Conservation (phyloP, 2,888 invertebrate species). For the Clistopyga incitator region DNA sequence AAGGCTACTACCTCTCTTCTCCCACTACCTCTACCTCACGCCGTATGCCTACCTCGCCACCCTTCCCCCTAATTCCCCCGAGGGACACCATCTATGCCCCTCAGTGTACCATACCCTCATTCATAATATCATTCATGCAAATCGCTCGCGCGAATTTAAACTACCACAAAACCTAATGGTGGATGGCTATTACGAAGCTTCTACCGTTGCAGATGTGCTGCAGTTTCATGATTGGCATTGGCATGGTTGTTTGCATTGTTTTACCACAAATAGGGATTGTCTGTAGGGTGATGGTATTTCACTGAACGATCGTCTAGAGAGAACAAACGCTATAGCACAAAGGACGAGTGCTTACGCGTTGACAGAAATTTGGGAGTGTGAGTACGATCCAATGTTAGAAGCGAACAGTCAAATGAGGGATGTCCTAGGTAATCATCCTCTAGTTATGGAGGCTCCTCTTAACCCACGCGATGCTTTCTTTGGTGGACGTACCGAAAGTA, state of each 20-base stretch:
- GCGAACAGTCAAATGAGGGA: not conserved
- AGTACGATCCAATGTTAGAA: conserved; percentile 18
- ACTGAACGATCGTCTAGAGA: conserved; percentile 6
- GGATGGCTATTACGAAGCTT: conserved; percentile 44
- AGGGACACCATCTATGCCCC: too few species aligned
- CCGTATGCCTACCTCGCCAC: too few species aligned
- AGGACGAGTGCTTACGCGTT: not conserved
- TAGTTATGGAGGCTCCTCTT: not conserved
- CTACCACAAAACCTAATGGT: too few species aligned
- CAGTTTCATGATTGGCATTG: conserved; percentile 56
- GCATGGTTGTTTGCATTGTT: conserved; percentile 49
- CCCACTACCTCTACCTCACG: too few species aligned
- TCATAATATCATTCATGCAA: conserved; percentile 45
- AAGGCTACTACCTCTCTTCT: too few species aligned
- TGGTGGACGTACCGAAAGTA: not conserved
- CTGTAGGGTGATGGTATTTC: not conserved
- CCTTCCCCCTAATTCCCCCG: too few species aligned
- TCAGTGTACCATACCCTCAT: not conserved
- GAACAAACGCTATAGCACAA: conserved; percentile 18
- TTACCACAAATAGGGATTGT: not conserved
- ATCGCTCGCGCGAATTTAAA: conserved; percentile 16
- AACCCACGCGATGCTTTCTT: not conserved
- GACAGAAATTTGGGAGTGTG: conserved; percentile 35
- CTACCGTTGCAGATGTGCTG: not conserved
- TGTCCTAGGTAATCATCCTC: not conserved